Base-by-base conservation (phyloP, 2,797 vertebrate species). In the Crocidura indochinensis region DNA sequence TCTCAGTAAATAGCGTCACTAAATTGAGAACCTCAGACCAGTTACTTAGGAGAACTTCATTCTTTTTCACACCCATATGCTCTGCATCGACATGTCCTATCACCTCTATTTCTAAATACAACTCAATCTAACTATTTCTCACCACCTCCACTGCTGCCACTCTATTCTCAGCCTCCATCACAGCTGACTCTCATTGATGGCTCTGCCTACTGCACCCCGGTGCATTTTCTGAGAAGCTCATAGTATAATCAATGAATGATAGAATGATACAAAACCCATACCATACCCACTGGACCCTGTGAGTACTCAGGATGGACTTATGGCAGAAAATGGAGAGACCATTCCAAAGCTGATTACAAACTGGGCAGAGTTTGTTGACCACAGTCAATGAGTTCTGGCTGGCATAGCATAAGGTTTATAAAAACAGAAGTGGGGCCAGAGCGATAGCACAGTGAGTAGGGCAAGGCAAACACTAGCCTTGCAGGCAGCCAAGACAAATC, bases 21-120 rank as follows among this genome's bases (percentile, higher is more conserved):
- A 73, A 49, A 53, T 0, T 73, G 81, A 87, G 49, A 77, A 68
- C 20, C 64, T 62, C 44, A 71, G 46, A 29, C 15, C 51, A 19
- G 26, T 47, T 10, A 8, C 44, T 29, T 53, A 56, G 65, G 49
- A 91, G 83, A 62, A 62, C 11, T 47, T 77, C 44, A 62, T n/a
- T 75, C 68, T 83, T 53, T 38, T 78, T 62, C 38, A 51, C 10
- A 71, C 3, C 27, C 47, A 64, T n/a, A 73, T 29, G 19, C 60
- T 69, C 24, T 65, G 29, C 2, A 80, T 19, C 67, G 82, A 83
- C 29, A 72, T 38, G 47, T 81, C 44, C 38, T 22, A 5, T 51
- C 15, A 29, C 75, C 75, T 90, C 24, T 60, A 11, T 60, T 88
- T 77, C 53, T 62, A 91, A 91, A 78, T 31, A 60, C 27, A 71